A percentile compares a stretch with the other conserved stretches of the same genome.
Conservation (phyloP, 1,140 invertebrate species). For the Tribolium madens region DNA sequence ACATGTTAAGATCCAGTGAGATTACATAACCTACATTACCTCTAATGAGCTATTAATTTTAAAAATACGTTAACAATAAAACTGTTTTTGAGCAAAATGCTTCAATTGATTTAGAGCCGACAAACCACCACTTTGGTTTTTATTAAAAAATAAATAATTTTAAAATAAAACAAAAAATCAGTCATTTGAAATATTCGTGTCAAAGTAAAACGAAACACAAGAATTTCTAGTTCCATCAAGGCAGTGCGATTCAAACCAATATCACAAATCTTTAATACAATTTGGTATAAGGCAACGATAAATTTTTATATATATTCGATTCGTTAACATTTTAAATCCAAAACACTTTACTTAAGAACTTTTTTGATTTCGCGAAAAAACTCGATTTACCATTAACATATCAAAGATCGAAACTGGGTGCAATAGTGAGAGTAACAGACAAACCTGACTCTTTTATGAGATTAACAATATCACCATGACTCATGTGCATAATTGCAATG, state of each 20-base stretch:
- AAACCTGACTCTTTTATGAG: slow-evolving; percentile 94
- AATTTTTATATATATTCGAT: slow-evolving; percentile 3
- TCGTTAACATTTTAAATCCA: slow-evolving; percentile 19
- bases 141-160: slow-evolving; percentile 2
- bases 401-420: slow-evolving; percentile 67
- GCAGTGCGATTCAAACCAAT: slow-evolving; percentile 31
- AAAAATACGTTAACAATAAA: slow-evolving; percentile 28
- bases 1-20: slow-evolving; percentile 17
- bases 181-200: not conserved
- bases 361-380: slow-evolving; percentile 17
- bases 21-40: slow-evolving; percentile 3
- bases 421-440: slow-evolving; percentile 90
- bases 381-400: slow-evolving; percentile 8
- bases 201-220: slow-evolving; percentile 3
- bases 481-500: slow-evolving; percentile 89
- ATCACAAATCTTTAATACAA: slow-evolving; percentile 39
- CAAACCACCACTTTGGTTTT: slow-evolving; percentile 22
- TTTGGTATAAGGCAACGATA: slow-evolving; percentile 31
- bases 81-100: slow-evolving; percentile 26
- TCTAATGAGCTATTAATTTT: slow-evolving; percentile 5
- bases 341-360: slow-evolving; percentile 7
- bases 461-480: slow-evolving; percentile 97
- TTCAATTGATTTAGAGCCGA: slow-evolving; percentile 11
- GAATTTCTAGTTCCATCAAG: slow-evolving; percentile 22
- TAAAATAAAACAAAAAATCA: slow-evolving; percentile 6